These are phyloP conservation scores for Zaprionus capensis DNA, from an alignment of 1,140 invertebrate genomes.

Conservation along the genomic window DNA sequence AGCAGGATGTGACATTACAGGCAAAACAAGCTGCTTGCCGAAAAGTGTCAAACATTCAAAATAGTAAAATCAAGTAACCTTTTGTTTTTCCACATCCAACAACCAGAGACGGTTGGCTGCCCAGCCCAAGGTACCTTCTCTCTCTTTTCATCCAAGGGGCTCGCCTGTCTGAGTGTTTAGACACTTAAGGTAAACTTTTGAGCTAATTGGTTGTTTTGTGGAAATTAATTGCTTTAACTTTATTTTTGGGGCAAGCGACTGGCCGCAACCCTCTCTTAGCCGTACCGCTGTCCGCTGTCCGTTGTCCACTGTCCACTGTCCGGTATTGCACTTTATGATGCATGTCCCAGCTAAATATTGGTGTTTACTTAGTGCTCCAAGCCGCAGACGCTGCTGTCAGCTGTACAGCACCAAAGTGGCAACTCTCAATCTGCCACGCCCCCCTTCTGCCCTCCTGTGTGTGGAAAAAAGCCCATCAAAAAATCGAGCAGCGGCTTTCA, in stretches of 20 bases:
- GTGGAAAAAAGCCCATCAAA: slow-evolving; percentile 17
- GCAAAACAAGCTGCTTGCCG: slow-evolving; percentile 77
- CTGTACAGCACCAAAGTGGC: background rate
- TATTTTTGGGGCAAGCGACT: slow-evolving; percentile 61
- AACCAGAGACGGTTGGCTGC: no score
- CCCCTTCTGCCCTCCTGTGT: background rate
- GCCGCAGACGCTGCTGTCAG: slow-evolving; percentile 55
- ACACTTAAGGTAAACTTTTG: slow-evolving; percentile 84
- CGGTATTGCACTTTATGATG: slow-evolving; percentile 74
- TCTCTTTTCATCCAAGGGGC: background rate
- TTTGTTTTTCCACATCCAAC: slow-evolving; percentile 65
- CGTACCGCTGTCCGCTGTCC: background rate
- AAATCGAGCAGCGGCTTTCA: slow-evolving; percentile 42
- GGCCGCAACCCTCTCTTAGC: slow-evolving; percentile 14
- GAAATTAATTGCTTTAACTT: slow-evolving; percentile 84
- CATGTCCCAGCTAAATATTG: slow-evolving; percentile 73
- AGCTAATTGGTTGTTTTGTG: slow-evolving; percentile 84
- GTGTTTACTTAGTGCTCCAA: slow-evolving; percentile 72
- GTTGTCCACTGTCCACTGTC: background rate
- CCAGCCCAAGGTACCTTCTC: background rate
- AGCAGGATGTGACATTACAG: slow-evolving; percentile 79
- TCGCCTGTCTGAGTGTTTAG: slow-evolving; percentile 66
- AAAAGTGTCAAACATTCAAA: slow-evolving; percentile 84
- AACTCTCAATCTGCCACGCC: background rate
- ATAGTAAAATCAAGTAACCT: slow-evolving; percentile 84